Evolutionary conservation across 2,888 invertebrate genomes (phyloP).

Genomic region (Dichetophora obliterata): DNA sequence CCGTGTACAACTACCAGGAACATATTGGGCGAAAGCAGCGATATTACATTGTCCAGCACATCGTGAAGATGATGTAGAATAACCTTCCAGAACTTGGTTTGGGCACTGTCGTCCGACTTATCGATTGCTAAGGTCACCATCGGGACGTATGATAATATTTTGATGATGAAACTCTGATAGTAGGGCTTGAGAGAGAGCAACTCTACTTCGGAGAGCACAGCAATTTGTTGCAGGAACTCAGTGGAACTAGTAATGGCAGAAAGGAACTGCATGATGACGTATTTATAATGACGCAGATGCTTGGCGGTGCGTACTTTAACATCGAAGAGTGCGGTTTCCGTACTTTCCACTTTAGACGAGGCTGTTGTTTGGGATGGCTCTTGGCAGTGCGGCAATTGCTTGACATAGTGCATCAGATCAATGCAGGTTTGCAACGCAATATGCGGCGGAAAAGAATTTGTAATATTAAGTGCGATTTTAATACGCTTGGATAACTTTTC

Average conservation of each 20-base stretch:
- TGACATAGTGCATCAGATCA: slow-evolving; percentile 77
- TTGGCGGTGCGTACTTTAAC: slow-evolving; percentile 77
- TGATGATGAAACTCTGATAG: slow-evolving; percentile 80
- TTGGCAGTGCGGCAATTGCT: slow-evolving; percentile 77
- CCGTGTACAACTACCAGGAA: slow-evolving; percentile 84
- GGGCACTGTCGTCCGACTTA: slow-evolving; percentile 69
- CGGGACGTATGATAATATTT: slow-evolving; percentile 78
- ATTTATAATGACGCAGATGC: slow-evolving; percentile 88
- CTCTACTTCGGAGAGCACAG: slow-evolving; percentile 70
- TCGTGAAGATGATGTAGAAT: slow-evolving; percentile 85
- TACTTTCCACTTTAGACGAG: slow-evolving; percentile 50
- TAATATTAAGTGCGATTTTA: slow-evolving; percentile 78
- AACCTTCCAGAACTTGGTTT: slow-evolving; percentile 85
- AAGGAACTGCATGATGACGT: slow-evolving; percentile 81
- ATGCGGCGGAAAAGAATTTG: slow-evolving; percentile 77
- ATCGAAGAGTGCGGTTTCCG: slow-evolving; percentile 74
- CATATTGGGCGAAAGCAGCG: slow-evolving; percentile 82
- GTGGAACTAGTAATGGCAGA: slow-evolving; percentile 78
- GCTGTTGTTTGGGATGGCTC: slow-evolving; percentile 66
- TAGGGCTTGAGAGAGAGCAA: slow-evolving; percentile 73
- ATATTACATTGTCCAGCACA: slow-evolving; percentile 83
- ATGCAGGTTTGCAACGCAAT: slow-evolving; percentile 77
- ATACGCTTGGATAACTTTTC: slow-evolving; percentile 73
- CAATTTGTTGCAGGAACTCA: slow-evolving; percentile 78
- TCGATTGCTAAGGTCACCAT: slow-evolving; percentile 76